A percentile compares a stretch with the other conserved stretches of the same genome.
These are phyloP conservation scores for Epinotia bilunana DNA, from an alignment of 2,888 invertebrate species.

Conservation along the genomic window DNA sequence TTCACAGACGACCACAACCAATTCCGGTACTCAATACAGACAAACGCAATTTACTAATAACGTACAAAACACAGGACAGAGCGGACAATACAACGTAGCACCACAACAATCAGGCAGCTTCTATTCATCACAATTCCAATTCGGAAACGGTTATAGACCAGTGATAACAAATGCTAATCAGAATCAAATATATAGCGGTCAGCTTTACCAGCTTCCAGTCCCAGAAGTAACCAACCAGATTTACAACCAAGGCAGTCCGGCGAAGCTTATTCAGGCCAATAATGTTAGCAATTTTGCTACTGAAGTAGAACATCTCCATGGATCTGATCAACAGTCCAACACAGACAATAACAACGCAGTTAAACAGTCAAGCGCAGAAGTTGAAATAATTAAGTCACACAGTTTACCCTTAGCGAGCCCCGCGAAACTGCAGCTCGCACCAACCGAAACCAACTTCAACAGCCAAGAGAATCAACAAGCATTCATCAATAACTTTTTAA, in stretches of 20 bases:
- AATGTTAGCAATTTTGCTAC: conserved; percentile 51
- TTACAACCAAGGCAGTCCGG: conserved; percentile 65
- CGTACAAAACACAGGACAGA: conserved; percentile 46
- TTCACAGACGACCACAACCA: conserved; percentile 49
- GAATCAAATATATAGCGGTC: conserved; percentile 74
- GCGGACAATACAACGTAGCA: conserved; percentile 53
- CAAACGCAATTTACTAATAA: conserved; percentile 50
- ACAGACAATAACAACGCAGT: conserved; percentile 48
- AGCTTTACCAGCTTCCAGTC: conserved; percentile 75
- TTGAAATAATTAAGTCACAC: conserved; percentile 68
- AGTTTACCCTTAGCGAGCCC: conserved; percentile 54
- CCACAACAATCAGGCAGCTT: conserved; percentile 54
- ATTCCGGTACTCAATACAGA: conserved; percentile 53
- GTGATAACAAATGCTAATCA: conserved; percentile 50
- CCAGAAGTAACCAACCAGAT: conserved; percentile 74
- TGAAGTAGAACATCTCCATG: conserved; percentile 51
- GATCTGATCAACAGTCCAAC: conserved; percentile 50
- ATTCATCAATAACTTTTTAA: conserved; percentile 59
- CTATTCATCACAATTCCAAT: conserved; percentile 56
- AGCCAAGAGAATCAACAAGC: conserved; percentile 59
- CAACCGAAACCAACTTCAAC: conserved; percentile 58
- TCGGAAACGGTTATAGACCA: conserved; percentile 49
- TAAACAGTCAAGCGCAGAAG: conserved; percentile 57
- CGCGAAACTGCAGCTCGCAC: conserved; percentile 62
- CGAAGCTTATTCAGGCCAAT: conserved; percentile 52